Conservation (phyloP, 64 coral and sea anemone genomes). For the Stichodactyla helianthus region DNA sequence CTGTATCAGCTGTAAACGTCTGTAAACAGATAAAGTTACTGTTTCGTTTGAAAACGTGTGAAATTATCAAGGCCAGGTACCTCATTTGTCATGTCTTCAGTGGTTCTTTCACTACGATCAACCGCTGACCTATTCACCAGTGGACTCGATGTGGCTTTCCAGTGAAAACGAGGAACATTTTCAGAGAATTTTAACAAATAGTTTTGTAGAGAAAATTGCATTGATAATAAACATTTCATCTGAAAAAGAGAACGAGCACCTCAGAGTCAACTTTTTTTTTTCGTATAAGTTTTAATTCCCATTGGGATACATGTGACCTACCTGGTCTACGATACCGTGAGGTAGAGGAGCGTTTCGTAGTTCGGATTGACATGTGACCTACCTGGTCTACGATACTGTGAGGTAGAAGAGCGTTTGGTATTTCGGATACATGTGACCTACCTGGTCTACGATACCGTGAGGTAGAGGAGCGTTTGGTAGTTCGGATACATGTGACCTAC, state of each 20-base stretch:
- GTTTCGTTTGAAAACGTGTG: too few species aligned
- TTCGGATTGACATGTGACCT: too few species aligned
- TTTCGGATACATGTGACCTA: background rate
- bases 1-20: background rate
- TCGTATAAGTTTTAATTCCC: too few species aligned
- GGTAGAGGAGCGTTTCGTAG: too few species aligned
- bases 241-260: background rate
- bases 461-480: too few species aligned
- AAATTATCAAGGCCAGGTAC: background rate
- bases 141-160: background rate
- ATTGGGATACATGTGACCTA: too few species aligned
- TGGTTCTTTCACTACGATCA: background rate
- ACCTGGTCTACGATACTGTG: too few species aligned
- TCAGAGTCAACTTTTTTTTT: too few species aligned
- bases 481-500: background rate
- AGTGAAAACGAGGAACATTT: background rate
- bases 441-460: too few species aligned
- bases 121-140: background rate
- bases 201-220: background rate
- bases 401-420: too few species aligned
- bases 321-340: too few species aligned
- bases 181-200: background rate
- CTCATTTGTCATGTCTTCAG: background rate
- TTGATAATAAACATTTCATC: constrained; percentile 4
- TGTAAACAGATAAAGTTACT: too few species aligned